Evolutionary conservation across 2,797 vertebrate species (phyloP).

Genomic region (Molossus molossus): DNA sequence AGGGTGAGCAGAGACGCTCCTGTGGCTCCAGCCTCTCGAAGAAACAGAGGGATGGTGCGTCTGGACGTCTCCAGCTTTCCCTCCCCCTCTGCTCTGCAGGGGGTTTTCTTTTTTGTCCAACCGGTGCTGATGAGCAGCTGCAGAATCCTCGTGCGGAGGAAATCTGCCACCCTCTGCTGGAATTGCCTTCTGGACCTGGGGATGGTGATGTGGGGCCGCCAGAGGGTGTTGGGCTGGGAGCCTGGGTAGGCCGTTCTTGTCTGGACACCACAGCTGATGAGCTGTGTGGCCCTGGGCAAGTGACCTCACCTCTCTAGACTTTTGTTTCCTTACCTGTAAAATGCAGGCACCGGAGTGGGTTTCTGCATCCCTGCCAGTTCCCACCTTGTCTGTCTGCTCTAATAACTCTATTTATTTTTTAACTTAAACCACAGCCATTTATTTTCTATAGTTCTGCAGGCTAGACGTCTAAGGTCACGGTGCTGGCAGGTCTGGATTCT

Average conservation of each 20-base stretch:
- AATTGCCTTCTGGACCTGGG: background rate
- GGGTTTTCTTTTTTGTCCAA: background rate
- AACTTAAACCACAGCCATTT: background rate
- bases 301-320: background rate
- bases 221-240: background rate
- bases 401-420: background rate
- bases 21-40: background rate
- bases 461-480: background rate
- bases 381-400: background rate
- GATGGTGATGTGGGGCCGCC: background rate
- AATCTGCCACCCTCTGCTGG: background rate
- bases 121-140: background rate
- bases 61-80: background rate
- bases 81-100: background rate
- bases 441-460: background rate
- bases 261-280: background rate
- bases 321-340: background rate
- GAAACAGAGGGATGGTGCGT: background rate
- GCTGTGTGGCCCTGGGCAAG: conserved; percentile 30
- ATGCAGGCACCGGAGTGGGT: accelerated
- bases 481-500: background rate
- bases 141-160: background rate
- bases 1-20: background rate
- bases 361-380: background rate
- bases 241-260: background rate